Conservation (phyloP, 1,140 invertebrate species). For the Papilio polyxenes region DNA sequence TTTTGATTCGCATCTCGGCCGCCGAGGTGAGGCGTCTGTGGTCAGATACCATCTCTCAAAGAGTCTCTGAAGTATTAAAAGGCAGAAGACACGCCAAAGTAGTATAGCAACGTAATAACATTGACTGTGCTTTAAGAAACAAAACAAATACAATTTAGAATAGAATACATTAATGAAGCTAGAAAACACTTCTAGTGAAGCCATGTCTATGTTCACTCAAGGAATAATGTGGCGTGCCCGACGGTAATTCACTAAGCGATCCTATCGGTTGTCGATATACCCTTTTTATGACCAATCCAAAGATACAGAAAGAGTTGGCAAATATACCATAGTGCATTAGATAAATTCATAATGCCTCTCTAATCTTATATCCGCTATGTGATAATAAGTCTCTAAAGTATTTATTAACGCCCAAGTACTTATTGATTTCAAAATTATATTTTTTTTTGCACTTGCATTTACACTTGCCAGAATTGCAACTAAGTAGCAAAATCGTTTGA, state of each 20-base stretch:
- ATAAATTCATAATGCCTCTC: conserved; percentile 38
- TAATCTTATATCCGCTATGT: conserved; percentile 31
- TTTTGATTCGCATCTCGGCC: conserved; percentile 37
- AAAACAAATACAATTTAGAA: not conserved
- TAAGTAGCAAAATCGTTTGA: conserved; percentile 40
- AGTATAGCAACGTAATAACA: not conserved
- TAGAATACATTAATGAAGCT: not conserved
- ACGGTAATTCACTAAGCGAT: conserved; percentile 71
- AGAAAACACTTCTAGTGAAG: conserved; percentile 45
- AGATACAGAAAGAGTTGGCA: conserved; percentile 64
- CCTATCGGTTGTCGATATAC: conserved; percentile 67
- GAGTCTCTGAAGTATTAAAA: not conserved
- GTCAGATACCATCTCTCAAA: conserved; percentile 27
- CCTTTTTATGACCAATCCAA: conserved; percentile 67
- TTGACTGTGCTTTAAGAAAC: not conserved
- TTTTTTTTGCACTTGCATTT: not conserved
- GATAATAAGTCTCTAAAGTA: not conserved
- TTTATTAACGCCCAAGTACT: not conserved
- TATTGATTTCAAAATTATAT: not conserved
- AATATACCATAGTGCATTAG: conserved; percentile 43
- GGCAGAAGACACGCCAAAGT: conserved; percentile 9
- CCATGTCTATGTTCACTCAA: conserved; percentile 44
- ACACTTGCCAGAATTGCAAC: not conserved
- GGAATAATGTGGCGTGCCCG: conserved; percentile 59
- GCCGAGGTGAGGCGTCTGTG: conserved; percentile 15